Evolutionary conservation across 1,140 invertebrate genomes (phyloP), one percentile per base, ranked within the genome.

Genomic region (Ceratoteleas bidentatus): DNA sequence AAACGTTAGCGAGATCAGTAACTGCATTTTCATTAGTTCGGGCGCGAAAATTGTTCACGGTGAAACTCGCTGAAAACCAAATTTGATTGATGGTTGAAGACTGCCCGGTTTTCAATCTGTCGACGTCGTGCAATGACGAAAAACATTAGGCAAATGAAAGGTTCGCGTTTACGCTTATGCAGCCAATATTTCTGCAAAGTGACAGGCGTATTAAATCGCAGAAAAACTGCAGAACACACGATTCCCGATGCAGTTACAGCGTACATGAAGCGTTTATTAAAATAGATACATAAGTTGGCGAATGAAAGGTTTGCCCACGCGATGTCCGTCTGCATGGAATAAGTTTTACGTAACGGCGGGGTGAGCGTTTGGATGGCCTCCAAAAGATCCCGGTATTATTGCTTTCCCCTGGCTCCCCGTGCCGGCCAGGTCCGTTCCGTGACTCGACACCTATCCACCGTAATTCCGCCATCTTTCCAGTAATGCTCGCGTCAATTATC

Each of bases 261-360:
- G 61, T 50, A 60, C 49, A 62, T 70, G 64, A 60, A 54, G 38
- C 60, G 56, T 69, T 70, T 70, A 77, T 73, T 74, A 73, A 74
- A 78, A 66, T 61, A 65, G 57, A 74, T 69, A 64, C n/a, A 66
- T 62, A 70, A 82, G 66, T 40, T 70, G 56, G 43, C 73, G 57
- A 86, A 87, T 87, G 84, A 87, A 88, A 84, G 82, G 78, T 85
- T 82, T 57, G 62, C 82, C 81, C 76, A 53, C 53, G 73, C 56
- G 72, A 83, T 76, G 84, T 86, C 74, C 80, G 70, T 85, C 57
- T 85, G 43, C 56, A 64, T 64, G 40, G 61, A 81, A 86, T 87
- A 82, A 89, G 81, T 87, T 87, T 73, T 77, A 83, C 75, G 85
- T 88, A 88, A 88, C 84, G 84, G 79, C 24, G 24, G 81, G 32